These are phyloP conservation scores for Aphelenchoides besseyi DNA, from an alignment of 1,140 invertebrate genomes.

Conservation along the genomic window DNA sequence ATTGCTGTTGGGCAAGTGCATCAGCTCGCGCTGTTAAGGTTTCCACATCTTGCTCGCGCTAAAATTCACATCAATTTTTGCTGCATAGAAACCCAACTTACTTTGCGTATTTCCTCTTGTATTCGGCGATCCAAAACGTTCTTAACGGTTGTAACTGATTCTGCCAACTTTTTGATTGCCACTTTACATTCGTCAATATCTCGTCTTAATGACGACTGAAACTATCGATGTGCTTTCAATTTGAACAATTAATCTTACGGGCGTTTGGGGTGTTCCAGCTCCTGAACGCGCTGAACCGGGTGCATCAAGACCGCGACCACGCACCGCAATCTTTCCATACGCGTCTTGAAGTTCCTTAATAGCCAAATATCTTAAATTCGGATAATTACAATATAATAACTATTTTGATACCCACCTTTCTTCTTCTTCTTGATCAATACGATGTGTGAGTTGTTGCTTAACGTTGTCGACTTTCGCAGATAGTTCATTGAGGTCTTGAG, in stretches of 20 bases:
- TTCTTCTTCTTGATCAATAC: constrained; percentile 59
- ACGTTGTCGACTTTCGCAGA: constrained; percentile 57
- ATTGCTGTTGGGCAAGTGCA: constrained; percentile 4
- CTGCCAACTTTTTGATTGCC: constrained; percentile 59
- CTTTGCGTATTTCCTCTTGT: constrained; percentile 52
- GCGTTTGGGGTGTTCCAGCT: constrained; percentile 8
- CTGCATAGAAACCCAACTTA: constrained; percentile 26
- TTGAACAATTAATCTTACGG: background rate
- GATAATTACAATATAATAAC: background rate
- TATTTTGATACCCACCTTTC: constrained; percentile 37
- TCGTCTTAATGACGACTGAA: constrained; percentile 43
- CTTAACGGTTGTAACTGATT: constrained; percentile 61
- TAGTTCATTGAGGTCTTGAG: constrained; percentile 57
- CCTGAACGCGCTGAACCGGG: constrained; percentile 14
- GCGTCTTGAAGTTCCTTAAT: constrained; percentile 59
- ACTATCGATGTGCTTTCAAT: constrained; percentile 14
- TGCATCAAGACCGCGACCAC: constrained; percentile 19
- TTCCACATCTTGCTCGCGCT: constrained; percentile 52
- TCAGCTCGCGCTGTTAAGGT: constrained; percentile 26
- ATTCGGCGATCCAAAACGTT: constrained; percentile 58
- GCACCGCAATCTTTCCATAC: constrained; percentile 40
- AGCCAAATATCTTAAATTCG: constrained; percentile 51
- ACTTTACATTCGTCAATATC: constrained; percentile 61
- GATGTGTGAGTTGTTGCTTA: constrained; percentile 52
- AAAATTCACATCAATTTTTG: constrained; percentile 23